These are phyloP conservation scores for Lepidochitona cinerea DNA, from an alignment of 2,888 invertebrate genomes.

Conservation along the genomic window DNA sequence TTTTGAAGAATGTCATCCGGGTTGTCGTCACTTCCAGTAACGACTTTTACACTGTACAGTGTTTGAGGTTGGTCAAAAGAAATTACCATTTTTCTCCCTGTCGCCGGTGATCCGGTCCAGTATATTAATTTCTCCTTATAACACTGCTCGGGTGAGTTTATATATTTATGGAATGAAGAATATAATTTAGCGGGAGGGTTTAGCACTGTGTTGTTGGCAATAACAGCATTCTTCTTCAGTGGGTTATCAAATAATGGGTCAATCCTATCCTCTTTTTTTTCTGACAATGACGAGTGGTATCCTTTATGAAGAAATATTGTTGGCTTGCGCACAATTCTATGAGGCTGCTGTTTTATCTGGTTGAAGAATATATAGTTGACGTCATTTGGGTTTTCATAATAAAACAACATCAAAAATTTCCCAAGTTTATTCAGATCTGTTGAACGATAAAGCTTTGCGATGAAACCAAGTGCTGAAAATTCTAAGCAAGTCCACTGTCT, in stretches of 20 bases:
- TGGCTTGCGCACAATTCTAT: conserved; percentile 38
- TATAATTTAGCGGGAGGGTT: background rate
- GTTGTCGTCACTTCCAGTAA: background rate
- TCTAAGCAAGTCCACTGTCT: conserved; percentile 49
- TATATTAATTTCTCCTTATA: background rate
- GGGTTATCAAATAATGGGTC: background rate
- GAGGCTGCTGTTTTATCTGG: conserved; percentile 37
- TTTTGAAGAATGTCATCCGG: background rate
- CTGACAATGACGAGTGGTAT: conserved; percentile 41
- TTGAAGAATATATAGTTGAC: conserved; percentile 47
- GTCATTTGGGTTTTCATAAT: conserved; percentile 49
- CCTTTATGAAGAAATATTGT: conserved; percentile 54
- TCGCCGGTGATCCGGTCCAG: background rate
- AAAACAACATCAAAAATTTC: conserved; percentile 64
- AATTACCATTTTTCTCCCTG: background rate
- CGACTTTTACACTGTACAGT: background rate
- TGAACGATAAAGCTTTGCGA: conserved; percentile 48
- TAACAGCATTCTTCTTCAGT: background rate
- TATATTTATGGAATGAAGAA: background rate
- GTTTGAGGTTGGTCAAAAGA: background rate
- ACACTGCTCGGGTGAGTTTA: background rate
- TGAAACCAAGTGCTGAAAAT: conserved; percentile 55
- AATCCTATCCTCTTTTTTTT: conserved; percentile 25
- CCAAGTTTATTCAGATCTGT: conserved; percentile 37
- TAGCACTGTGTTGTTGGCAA: background rate